phyloP scores from a whole-genome alignment of 2,888 invertebrate species.

The Microctonus aethiopoides region DNA sequence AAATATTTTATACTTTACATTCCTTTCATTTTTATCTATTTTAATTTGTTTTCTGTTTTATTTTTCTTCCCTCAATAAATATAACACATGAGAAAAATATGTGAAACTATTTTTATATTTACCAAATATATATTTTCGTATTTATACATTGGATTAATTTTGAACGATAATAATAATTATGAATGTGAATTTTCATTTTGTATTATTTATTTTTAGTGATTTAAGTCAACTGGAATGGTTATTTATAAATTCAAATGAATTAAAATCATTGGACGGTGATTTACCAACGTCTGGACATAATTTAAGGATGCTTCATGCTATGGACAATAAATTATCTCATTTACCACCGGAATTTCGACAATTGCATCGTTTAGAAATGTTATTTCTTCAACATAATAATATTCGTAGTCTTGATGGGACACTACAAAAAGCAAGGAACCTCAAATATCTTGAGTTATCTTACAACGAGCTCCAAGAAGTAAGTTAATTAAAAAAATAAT shows the following conservation, averaged over 20 bases:
- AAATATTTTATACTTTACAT: not conserved
- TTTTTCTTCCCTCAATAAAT: too few relatives aligned
- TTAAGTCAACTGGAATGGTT: constrained; percentile 81
- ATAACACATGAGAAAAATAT: too few relatives aligned
- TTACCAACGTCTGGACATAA: constrained; percentile 77
- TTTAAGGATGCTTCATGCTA: constrained; percentile 78
- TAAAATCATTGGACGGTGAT: constrained; percentile 80
- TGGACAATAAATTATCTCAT: constrained; percentile 77
- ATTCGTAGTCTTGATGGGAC: constrained; percentile 79
- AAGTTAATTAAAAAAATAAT: constrained; percentile 55
- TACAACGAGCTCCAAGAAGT: constrained; percentile 81
- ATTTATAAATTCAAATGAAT: constrained; percentile 81
- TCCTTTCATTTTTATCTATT: too few relatives aligned
- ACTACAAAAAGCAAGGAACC: constrained; percentile 75
- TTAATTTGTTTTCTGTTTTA: too few relatives aligned
- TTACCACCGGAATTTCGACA: constrained; percentile 79
- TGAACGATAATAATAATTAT: too few relatives aligned
- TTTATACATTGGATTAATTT: too few relatives aligned
- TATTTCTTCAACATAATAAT: constrained; percentile 80
- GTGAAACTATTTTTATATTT: too few relatives aligned
- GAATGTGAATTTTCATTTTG: constrained; percentile 1
- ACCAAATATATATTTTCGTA: too few relatives aligned
- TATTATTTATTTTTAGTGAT: constrained; percentile 65
- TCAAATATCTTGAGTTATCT: constrained; percentile 77
- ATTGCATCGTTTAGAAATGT: constrained; percentile 76